These are phyloP conservation scores for Apamea anceps DNA, from an alignment of 2,888 invertebrate species.

Conservation along the genomic window DNA sequence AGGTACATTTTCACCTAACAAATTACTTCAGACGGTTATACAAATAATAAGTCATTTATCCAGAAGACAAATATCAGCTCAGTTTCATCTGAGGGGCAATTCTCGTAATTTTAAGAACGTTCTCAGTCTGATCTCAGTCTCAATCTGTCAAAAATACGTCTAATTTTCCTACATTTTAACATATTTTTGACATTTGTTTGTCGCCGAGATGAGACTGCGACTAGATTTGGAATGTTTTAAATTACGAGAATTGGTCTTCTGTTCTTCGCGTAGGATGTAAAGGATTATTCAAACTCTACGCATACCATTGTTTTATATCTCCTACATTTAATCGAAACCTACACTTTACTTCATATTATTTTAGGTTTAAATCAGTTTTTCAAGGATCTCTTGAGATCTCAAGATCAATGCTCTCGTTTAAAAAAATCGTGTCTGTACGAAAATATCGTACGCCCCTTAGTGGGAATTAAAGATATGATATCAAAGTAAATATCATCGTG, in stretches of 20 bases:
- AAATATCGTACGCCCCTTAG: background rate
- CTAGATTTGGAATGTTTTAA: no score
- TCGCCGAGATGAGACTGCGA: no score
- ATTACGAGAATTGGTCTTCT: background rate
- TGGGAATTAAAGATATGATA: background rate
- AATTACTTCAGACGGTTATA: background rate
- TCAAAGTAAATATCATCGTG: background rate
- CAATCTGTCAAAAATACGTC: no score
- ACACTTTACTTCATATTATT: background rate
- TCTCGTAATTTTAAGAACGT: no score
- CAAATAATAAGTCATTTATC: background rate
- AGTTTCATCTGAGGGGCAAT: background rate
- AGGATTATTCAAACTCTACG: background rate
- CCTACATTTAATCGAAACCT: background rate
- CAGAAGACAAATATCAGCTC: background rate
- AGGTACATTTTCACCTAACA: background rate
- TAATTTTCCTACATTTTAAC: no score
- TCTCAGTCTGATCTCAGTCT: no score
- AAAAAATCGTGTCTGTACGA: background rate
- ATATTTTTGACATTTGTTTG: no score
- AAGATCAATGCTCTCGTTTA: background rate
- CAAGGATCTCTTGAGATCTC: background rate
- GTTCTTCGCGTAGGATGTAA: background rate
- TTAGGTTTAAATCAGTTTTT: background rate
- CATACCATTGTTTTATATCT: background rate